Percentiles rank a stretch among this genome's conserved stretches.
Conservation (phyloP, 2,113 vertebrate genomes). For the Chamaetylas fuelleborni region DNA sequence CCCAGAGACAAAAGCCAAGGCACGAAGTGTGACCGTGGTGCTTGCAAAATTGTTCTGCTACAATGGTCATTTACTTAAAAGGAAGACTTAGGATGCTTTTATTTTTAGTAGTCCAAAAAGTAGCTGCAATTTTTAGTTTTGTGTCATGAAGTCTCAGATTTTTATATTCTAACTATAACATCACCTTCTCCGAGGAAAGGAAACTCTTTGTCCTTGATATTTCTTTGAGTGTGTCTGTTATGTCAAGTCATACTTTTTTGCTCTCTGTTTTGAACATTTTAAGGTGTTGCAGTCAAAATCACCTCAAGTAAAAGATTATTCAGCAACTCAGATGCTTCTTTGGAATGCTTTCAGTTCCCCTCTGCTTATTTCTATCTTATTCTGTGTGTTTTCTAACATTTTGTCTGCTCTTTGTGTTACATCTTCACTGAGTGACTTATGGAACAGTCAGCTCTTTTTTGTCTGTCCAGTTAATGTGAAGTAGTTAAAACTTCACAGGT, state of each 20-base stretch:
- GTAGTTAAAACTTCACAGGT: neutral
- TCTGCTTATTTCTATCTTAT: neutral
- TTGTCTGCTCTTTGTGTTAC: neutral
- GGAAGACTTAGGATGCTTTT: neutral
- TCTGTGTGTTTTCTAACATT: neutral
- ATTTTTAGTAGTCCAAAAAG: neutral
- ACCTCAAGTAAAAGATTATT: neutral
- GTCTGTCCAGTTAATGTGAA: neutral
- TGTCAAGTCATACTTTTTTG: neutral
- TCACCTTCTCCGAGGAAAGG: neutral
- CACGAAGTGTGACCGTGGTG: neutral
- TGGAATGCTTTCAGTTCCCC: neutral
- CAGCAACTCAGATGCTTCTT: neutral
- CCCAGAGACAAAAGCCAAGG: neutral
- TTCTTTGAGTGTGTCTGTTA: neutral
- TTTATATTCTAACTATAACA: neutral
- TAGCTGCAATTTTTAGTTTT: neutral
- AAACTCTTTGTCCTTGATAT: neutral
- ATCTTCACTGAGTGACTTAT: neutral
- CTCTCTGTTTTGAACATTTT: neutral
- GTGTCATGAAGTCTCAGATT: neutral
- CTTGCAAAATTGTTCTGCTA: neutral
- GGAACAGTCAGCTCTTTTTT: neutral
- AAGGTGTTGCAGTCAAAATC: neutral
- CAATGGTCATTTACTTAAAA: neutral